Evolutionary conservation across 2,888 invertebrate species (phyloP).

Genomic region (Physocephala rufipes): DNA sequence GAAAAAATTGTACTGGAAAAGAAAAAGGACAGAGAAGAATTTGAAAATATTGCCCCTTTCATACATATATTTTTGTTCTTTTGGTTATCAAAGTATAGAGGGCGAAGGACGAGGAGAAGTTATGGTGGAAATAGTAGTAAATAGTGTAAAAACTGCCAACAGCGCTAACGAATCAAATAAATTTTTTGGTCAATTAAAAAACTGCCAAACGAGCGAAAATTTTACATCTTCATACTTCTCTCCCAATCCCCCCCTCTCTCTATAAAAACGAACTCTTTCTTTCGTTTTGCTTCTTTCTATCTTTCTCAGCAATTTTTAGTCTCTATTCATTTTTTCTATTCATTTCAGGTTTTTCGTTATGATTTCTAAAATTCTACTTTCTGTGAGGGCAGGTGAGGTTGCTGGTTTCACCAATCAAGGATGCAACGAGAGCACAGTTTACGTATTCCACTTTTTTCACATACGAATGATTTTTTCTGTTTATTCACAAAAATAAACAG

Average conservation of each 20-base stretch:
- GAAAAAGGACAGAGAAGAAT: neutral
- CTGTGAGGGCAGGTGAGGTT: no score
- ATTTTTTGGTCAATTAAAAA: conserved; percentile 67
- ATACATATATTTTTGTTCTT: neutral
- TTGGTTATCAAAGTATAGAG: neutral
- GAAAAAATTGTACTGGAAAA: neutral
- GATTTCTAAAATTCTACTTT: no score
- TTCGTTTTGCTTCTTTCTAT: neutral
- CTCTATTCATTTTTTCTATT: neutral
- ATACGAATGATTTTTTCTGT: no score
- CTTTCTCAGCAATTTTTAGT: neutral
- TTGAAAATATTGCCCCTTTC: no score
- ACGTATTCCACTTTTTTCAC: no score
- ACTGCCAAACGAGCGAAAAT: conserved; percentile 60
- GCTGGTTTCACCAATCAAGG: no score
- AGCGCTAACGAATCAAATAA: conserved; percentile 66
- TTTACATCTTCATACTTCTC: conserved; percentile 39
- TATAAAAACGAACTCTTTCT: neutral
- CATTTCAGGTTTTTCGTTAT: no score
- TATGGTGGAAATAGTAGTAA: neutral
- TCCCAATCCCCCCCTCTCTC: neutral
- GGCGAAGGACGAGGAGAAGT: neutral
- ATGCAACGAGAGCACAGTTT: no score
- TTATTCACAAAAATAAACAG: no score
- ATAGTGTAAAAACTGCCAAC: conserved; percentile 40